Percentiles rank a stretch among this genome's conserved stretches.
phyloP scores from a whole-genome alignment of 1,140 invertebrate genomes.

The Planococcus citri region DNA sequence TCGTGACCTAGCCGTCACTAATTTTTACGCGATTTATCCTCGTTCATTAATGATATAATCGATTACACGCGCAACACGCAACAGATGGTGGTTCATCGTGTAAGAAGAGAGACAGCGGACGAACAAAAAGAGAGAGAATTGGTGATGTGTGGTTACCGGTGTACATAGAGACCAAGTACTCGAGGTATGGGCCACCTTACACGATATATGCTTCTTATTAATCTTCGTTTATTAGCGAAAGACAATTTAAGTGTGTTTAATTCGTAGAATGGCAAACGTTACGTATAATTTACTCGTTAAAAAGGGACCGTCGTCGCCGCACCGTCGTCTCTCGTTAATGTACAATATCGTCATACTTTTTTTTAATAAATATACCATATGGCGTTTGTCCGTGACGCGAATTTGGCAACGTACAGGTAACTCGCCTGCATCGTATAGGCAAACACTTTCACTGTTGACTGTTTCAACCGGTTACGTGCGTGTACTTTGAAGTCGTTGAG shows the following conservation, averaged over 20 bases:
- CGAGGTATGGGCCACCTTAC: not conserved
- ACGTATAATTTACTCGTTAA: not conserved
- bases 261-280: not conserved
- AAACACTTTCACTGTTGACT: not conserved
- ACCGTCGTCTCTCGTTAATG: no score
- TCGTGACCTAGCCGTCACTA: constrained; percentile 5
- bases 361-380: not conserved
- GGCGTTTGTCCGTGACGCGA: not conserved
- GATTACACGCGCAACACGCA: constrained; percentile 1
- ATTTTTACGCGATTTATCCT: constrained; percentile 1
- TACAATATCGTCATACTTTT: constrained; percentile 2
- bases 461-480: not conserved
- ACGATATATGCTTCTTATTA: not conserved
- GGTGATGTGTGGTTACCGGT: no score
- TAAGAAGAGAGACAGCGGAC: no score
- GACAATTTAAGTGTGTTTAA: no score
- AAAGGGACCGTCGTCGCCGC: not conserved
- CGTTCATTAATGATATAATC: constrained; percentile 7
- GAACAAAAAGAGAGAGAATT: no score
- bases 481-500: not conserved
- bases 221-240: constrained; percentile 1
- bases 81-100: not conserved
- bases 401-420: not conserved
- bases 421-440: not conserved
- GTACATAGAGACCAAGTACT: no score